Base-by-base conservation (phyloP, 2,888 invertebrate genomes). In the Yponomeuta evonymella region DNA sequence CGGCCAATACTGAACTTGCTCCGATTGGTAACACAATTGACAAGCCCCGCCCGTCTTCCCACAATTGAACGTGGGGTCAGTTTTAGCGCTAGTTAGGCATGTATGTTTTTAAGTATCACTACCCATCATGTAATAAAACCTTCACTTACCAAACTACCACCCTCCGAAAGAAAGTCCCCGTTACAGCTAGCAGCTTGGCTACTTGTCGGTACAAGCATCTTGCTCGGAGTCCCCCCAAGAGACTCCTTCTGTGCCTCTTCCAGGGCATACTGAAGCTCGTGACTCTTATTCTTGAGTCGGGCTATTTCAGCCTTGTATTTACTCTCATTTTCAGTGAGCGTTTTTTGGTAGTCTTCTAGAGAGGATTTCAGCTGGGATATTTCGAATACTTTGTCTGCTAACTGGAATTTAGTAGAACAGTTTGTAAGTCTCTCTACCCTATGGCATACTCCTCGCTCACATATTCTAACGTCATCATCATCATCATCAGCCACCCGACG, bases 371-470 rank as follows among this genome's bases (percentile, higher is more conserved):
- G 90, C 76, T 94, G 94, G 73, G 94, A 93, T 72, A 96, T 89
- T 87, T 96, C 96, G 72, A 94, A 94, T 73, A 95, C 94, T 84
- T 95, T 96, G 81, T 97, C 97, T 77, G 95, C 94, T 82, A 97
- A 93, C 95, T 96, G 85, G 43, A 77, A 78, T 66, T 11, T 51
- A 64, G 8, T 29, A 11, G 65, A n/a, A 15, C 3, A 65, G 43
- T 48, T 48, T 15, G 64, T 33, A 33, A 43, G 8, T 8, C 6
- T 43, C 1, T 8, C 43, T 43, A 43, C 43, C 8, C 43, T 43
- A 3, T 43, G 43, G 43, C 8, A 33, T 33, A 33, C 33, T 33
- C 5, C 33, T 33, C 33, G 33, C 33, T 33, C 5, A 33, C 33
- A 33, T 33, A 33, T 33, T 33, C 33, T 33, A 23, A 23, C 23